Evolutionary conservation across 2,888 invertebrate species (phyloP), one percentile per base, ranked within the genome.

Genomic region (Kuschelorhynchus macadamiae): DNA sequence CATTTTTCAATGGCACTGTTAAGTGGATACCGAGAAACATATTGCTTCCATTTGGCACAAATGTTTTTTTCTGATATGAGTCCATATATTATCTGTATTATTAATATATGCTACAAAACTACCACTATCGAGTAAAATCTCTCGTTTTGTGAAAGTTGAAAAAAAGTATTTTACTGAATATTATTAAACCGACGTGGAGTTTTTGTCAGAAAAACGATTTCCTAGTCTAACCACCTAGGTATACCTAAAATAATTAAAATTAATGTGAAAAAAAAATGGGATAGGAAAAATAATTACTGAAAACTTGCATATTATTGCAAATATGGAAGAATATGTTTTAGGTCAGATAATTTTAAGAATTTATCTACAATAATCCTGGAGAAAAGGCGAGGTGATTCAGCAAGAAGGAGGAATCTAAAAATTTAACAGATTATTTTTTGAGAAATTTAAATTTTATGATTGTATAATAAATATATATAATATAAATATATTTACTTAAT

Each of bases 381-480:
- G 81, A 76, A 79, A 79, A 81, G 82, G 78, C 81, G 81, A 81
- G 81, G 80, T 80, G 78, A 30, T 82, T 82, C 83, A 82, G 75
- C 77, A 82, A 82, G 80, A 79, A 82, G 82, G 82, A 83, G 83
- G 82, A 82, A 56, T 67, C 62, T 62, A 75, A 76, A 78, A 76
- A 76, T 71, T 74, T 74, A 79, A 81, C 78, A 81, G 80, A 81
- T 81, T 83, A 83, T 84, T 84, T 85, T 84, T 84, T 80, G 82
- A 82, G 82, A 82, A 80, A 81, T 81, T 80, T 79, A 78, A 80
- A 78, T 76, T 76, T 73, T 74, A 76, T 76, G 77, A 76, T 77
- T 77, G 76, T 78, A 78, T 78, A 77, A 77, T 71, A 69, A 61
- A 65, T 63, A 76, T 76, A 75, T 76, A 78, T 77, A 75, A 75